A percentile compares a stretch with the other conserved stretches of the same genome.
phyloP scores from a whole-genome alignment of 2,888 invertebrate species.

The Atethmia centrago region DNA sequence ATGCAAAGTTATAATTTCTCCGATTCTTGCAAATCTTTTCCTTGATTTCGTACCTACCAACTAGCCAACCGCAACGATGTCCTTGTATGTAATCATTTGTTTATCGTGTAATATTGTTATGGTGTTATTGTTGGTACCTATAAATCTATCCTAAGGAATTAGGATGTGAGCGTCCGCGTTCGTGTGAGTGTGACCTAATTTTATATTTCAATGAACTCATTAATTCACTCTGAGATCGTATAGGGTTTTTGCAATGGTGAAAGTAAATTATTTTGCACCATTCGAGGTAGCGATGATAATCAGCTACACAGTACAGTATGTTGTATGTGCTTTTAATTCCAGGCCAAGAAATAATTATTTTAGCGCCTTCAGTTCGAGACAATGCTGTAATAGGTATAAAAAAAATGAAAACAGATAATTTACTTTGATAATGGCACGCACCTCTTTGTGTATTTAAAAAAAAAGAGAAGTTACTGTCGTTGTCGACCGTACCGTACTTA shows the following conservation, averaged over 20 bases:
- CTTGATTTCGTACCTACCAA: conserved; percentile 1
- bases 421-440: not conserved
- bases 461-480: not conserved
- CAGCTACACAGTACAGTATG: no score
- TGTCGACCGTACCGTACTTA: not conserved
- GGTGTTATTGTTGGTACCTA: conserved; percentile 35
- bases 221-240: conserved; percentile 47
- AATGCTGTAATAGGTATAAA: not conserved
- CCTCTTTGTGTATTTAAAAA: not conserved
- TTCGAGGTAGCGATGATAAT: not conserved
- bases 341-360: not conserved
- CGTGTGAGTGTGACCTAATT: conserved; percentile 68
- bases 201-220: conserved; percentile 61
- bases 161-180: conserved; percentile 59
- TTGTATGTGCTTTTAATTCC: no score
- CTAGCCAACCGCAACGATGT: conserved; percentile 15
- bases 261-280: not conserved
- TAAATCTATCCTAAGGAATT: conserved; percentile 59
- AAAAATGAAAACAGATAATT: not conserved
- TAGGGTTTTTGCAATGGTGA: conserved; percentile 35
- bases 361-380: not conserved
- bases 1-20: conserved; percentile 43
- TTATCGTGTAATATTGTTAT: conserved; percentile 34
- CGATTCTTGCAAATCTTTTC: conserved; percentile 31
- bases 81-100: conserved; percentile 16